phyloP scores from a whole-genome alignment of 2,888 invertebrate species.

The Drymonia ruficornis region DNA sequence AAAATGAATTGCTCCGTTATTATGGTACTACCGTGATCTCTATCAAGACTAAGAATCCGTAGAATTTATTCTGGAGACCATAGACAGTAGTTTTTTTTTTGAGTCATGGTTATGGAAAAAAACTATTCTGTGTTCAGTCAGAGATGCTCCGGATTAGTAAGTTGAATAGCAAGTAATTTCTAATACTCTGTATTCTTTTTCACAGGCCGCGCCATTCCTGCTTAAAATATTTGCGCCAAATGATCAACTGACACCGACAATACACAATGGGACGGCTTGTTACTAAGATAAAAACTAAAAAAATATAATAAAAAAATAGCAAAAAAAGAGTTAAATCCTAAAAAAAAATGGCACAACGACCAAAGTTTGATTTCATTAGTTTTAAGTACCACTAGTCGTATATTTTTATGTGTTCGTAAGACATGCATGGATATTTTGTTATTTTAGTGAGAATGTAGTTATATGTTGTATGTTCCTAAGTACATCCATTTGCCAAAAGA shows the following conservation, averaged over 20 bases:
- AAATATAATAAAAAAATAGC: conserved; percentile 45
- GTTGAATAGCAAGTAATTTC: background rate
- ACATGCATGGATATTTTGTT: conserved; percentile 31
- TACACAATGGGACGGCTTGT: conserved; percentile 63
- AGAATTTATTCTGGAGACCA: no score
- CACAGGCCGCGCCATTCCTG: conserved; percentile 51
- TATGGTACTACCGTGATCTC: no score
- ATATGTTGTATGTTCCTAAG: conserved; percentile 47
- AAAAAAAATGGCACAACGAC: conserved; percentile 85
- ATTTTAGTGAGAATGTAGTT: conserved; percentile 24
- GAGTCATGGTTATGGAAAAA: no score
- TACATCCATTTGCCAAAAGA: conserved; percentile 42
- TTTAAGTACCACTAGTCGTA: conserved; percentile 73
- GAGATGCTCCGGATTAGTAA: no score
- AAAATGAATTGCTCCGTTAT: no score
- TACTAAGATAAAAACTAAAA: conserved; percentile 40
- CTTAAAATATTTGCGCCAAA: conserved; percentile 43
- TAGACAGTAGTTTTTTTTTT: no score
- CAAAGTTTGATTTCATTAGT: conserved; percentile 74
- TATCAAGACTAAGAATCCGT: no score
- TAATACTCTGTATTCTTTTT: conserved; percentile 24
- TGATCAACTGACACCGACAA: conserved; percentile 80
- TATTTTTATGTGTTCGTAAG: conserved; percentile 38
- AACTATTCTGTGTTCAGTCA: no score
- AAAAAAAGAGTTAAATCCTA: conserved; percentile 78